These are phyloP conservation scores for Agrotis segetum DNA, from an alignment of 2,888 invertebrate genomes.

Conservation along the genomic window DNA sequence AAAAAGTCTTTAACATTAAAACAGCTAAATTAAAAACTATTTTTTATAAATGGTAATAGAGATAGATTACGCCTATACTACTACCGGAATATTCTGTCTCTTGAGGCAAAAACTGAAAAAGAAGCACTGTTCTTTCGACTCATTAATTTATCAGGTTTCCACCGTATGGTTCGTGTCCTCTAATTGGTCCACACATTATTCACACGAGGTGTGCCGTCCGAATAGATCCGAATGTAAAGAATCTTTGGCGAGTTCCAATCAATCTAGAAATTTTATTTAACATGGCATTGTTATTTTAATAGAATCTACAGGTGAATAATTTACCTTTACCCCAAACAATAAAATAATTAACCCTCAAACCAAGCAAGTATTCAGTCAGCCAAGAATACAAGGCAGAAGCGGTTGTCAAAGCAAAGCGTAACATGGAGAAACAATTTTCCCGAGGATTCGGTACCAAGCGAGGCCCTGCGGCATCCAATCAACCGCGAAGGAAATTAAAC, in stretches of 20 bases:
- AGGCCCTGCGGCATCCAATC: slow-evolving; percentile 77
- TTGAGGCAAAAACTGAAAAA: background rate
- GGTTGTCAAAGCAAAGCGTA: slow-evolving; percentile 38
- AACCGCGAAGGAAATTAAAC: slow-evolving; percentile 86
- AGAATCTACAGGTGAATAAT: slow-evolving; percentile 6
- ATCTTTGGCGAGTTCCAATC: no score
- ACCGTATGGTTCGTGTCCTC: no score
- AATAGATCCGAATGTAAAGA: no score
- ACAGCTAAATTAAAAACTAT: slow-evolving; percentile 4
- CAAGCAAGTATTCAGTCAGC: slow-evolving; percentile 3
- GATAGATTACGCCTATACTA: background rate
- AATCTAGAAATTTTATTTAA: no score
- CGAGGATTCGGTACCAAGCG: slow-evolving; percentile 56
- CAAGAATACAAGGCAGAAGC: slow-evolving; percentile 6
- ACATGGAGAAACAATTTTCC: slow-evolving; percentile 68
- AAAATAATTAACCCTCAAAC: slow-evolving; percentile 6
- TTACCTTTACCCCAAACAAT: background rate
- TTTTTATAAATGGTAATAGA: slow-evolving; percentile 15
- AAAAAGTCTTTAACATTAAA: no score
- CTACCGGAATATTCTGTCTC: slow-evolving; percentile 1
- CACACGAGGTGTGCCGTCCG: no score
- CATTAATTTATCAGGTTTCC: no score
- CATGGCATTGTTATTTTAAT: no score
- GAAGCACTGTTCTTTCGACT: background rate
- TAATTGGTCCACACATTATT: no score